phyloP scores from a whole-genome alignment of 2,797 vertebrate genomes.

The Harpagifer antarcticus region DNA sequence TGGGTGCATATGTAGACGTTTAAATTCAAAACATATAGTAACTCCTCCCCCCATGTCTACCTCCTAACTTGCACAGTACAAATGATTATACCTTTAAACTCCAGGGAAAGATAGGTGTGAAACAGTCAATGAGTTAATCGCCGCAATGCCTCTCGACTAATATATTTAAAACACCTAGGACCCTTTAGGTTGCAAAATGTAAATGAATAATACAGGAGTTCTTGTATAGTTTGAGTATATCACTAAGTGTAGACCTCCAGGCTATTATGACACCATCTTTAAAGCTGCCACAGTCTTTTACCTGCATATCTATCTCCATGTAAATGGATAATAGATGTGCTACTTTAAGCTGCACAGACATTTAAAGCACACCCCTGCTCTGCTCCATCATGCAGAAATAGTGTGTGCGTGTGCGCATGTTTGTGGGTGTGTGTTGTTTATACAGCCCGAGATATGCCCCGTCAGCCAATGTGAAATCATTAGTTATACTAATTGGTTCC shows the following conservation, averaged over 20 bases:
- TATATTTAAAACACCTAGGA: constrained; percentile 6
- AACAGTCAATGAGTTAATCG: not conserved
- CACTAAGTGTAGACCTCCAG: not conserved
- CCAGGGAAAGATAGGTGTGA: not conserved
- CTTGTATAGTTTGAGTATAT: constrained; percentile 6
- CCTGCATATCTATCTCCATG: constrained; percentile 18
- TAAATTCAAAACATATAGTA: not conserved
- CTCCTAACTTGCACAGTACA: not conserved
- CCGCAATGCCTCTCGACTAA: not conserved
- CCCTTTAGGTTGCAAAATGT: not conserved
- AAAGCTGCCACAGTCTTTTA: constrained; percentile 10
- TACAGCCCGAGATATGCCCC: constrained; percentile 58
- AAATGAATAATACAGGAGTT: not conserved
- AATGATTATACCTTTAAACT: not conserved
- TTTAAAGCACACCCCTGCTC: constrained; percentile 31
- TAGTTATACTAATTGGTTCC: constrained; percentile 79
- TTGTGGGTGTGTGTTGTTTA: constrained; percentile 36
- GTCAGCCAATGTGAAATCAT: constrained; percentile 73
- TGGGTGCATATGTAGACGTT: not conserved
- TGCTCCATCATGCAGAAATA: constrained; percentile 11
- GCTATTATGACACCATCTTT: constrained; percentile 12
- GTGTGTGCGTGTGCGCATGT: constrained; percentile 1
- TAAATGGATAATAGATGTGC: constrained; percentile 27
- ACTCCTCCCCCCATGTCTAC: not conserved
- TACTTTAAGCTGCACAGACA: constrained; percentile 32